Evolutionary conservation across 2,113 vertebrate species (phyloP), one percentile per base, ranked within the genome.

Genomic region (Pao palembangensis): DNA sequence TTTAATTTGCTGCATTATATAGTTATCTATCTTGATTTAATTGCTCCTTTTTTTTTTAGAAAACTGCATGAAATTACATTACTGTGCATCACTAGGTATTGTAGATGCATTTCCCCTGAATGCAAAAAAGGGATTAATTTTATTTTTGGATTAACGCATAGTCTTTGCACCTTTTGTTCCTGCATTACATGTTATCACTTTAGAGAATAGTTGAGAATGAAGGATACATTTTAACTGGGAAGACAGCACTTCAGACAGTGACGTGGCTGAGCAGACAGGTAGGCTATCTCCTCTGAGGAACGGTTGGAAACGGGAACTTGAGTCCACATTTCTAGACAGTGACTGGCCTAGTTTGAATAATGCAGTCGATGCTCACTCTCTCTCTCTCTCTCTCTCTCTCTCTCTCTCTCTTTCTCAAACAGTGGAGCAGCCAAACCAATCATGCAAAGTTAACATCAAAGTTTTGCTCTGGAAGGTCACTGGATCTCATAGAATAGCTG

Each of bases 321-420:
- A 79, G 73, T 86, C 81, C 80, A 83, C 72, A 79, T 83, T 83
- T 85, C 73, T 76, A 79, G 78, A 88, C 79, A 87, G 69, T 81
- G 67, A 80, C 77, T 88, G 84, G 77, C 86, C 84, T 82, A 88
- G 69, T 79, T 88, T 86, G 62, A 76, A 71, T 67, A 83, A 75
- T 53, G 72, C 53, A 73, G 57, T 54, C 70, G 64, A 47, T 60
- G 46, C 55, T 56, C 69, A 58, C 53, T 55, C 51, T 73, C 56
- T 60, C 55, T 47, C 58, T 61, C 21, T 34, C 47, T 64, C 25
- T 50, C 49, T 54, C 15, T 50, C 51, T 38, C 66, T 65, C 38
- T 50, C 38, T 58, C 60, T 67, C 51, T 64, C 58, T 57, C 46
- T 3, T 4, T 42, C 57, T 58, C 54, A 64, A 6, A 11, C 55